Evolutionary conservation across 2,797 vertebrate species (phyloP).

Genomic region (Semotilus atromaculatus): DNA sequence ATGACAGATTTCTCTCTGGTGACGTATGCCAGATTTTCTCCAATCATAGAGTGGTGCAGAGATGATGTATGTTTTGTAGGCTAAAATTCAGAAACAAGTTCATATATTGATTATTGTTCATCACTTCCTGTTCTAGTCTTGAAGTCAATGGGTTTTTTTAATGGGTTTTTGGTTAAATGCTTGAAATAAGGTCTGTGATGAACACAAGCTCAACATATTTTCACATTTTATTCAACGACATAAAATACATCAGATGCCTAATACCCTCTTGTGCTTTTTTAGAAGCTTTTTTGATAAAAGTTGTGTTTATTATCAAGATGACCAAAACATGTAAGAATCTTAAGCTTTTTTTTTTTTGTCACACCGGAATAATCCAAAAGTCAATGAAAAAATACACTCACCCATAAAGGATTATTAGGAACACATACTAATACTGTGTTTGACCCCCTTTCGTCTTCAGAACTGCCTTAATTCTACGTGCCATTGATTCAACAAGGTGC

Average conservation of each 20-base stretch:
- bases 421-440: no score
- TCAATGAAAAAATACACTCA: not conserved
- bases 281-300: not conserved
- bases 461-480: no score
- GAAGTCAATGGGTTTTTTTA: not conserved
- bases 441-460: no score
- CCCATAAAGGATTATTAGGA: no score
- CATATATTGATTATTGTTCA: no score
- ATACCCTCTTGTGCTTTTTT: not conserved
- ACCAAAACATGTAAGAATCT: not conserved
- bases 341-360: not conserved
- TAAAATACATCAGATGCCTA: not conserved
- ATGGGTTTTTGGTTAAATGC: not conserved
- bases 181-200: not conserved
- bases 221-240: not conserved
- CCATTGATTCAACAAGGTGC: no score
- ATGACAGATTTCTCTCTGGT: not conserved
- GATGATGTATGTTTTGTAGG: not conserved
- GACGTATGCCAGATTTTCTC: no score
- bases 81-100: not conserved
- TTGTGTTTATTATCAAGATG: not conserved
- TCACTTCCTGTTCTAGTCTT: fast-evolving
- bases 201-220: not conserved
- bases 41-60: not conserved
- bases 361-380: not conserved